Percentiles rank a stretch among this genome's conserved stretches.
Evolutionary conservation across 53 echinoderm and acorn worm genomes (phyloP).

Genomic region (Glandiceps talaboti): DNA sequence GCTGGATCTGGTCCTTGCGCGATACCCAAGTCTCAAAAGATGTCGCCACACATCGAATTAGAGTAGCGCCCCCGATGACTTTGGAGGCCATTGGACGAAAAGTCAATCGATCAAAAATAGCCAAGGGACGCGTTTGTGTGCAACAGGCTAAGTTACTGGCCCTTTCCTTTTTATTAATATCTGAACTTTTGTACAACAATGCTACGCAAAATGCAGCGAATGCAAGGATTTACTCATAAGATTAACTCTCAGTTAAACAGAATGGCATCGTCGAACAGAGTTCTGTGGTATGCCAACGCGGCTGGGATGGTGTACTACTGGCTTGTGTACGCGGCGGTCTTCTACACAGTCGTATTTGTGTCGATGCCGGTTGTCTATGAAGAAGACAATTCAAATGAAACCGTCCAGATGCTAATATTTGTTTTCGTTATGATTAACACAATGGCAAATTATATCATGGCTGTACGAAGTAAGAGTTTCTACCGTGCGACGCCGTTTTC

Average conservation of each 20-base stretch:
- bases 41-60: too few species aligned
- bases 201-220: neutral
- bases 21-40: too few species aligned
- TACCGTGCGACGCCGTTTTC: slow-evolving; percentile 32
- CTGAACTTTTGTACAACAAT: too few species aligned
- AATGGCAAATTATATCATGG: slow-evolving; percentile 49
- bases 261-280: neutral
- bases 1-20: too few species aligned
- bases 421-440: slow-evolving; percentile 22
- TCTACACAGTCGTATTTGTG: neutral
- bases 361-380: neutral
- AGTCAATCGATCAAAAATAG: too few species aligned
- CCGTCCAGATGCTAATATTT: neutral
- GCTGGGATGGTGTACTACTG: neutral
- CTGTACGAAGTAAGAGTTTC: slow-evolving; percentile 24
- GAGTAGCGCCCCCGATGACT: too few species aligned
- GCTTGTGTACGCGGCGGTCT: neutral
- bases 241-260: too few species aligned
- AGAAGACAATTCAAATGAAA: neutral
- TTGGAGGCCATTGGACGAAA: too few species aligned
- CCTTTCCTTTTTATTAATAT: too few species aligned
- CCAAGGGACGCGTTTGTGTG: too few species aligned
- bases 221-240: neutral
- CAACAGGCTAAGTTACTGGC: too few species aligned
- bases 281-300: neutral